Evolutionary conservation across 2,888 invertebrate genomes (phyloP), one percentile per base, ranked within the genome.

Genomic region (Celastrina argiolus): DNA sequence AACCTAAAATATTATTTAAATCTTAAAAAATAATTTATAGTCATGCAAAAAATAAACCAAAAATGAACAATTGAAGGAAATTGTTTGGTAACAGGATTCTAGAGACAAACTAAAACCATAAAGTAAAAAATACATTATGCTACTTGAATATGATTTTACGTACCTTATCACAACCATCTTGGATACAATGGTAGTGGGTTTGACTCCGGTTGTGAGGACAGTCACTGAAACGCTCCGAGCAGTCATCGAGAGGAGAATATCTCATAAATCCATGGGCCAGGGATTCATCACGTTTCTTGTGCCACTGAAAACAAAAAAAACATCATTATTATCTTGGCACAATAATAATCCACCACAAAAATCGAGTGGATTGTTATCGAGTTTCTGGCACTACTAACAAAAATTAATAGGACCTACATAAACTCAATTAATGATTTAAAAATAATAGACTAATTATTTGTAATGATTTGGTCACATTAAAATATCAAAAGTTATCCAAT

Each of bases 141-240:
- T 8, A 41, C n/a, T 2, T 6, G 10, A 63, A 41, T 26, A 39
- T 31, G 31, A 1, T 26, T 16, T 26, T 8, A 51, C 31, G 14
- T 73, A 91, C 92, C 92, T 98, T 98, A 91, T 96, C 96, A 83
- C 97, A 97, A 74, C 96, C 95, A 82, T 96, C 97, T 87, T 98
- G 98, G 72, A 99, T 95, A 86, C 99, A 99, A 83, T 99, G 99
- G 86, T 99, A 99, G 85, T 98, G 98, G 0, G 98, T 98, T 83
- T 98, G 98, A 79, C 97, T 96, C 71, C 96, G 91, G 87, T 98
- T 98, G 88, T 99, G 98, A 1, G 96, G 95, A 84, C 99, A 99
- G 68, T 94, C 93, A 0, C 93, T 93, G 84, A 97, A 97, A 69
- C 96, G 92, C 72, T 97, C 96, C 1, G 96, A 94, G 83, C 99